Conservation (phyloP, 2,797 vertebrate species). For the Scleropages formosus region DNA sequence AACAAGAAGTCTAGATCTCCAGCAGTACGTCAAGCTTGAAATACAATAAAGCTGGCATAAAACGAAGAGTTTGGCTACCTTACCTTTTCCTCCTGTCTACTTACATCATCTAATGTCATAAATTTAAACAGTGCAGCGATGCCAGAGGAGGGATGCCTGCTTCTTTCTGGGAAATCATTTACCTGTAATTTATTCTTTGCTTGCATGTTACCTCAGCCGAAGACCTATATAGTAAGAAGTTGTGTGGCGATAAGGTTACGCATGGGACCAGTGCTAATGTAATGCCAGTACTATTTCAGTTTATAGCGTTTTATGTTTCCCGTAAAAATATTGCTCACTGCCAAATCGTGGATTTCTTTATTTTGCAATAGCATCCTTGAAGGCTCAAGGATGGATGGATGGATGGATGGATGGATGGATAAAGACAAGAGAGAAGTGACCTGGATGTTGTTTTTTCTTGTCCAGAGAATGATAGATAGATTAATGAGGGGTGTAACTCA, state of each 20-base stretch:
- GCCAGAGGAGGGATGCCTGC: neutral
- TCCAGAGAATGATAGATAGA: neutral
- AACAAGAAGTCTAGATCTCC: neutral
- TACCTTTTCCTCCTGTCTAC: neutral
- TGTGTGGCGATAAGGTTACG: neutral
- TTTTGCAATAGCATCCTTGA: too few relatives aligned
- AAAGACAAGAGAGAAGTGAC: too few relatives aligned
- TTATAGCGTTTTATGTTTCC: neutral
- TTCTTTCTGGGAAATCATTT: neutral
- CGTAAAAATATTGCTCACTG: neutral
- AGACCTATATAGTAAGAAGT: neutral
- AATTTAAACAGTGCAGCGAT: neutral
- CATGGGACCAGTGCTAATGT: neutral
- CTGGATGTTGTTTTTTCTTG: too few relatives aligned
- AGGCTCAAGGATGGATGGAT: too few relatives aligned
- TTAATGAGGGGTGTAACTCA: slow-evolving; percentile 13
- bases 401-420: too few relatives aligned
- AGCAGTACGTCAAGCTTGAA: neutral
- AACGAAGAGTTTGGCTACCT: neutral
- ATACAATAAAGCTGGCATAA: neutral
- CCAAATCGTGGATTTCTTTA: too few relatives aligned
- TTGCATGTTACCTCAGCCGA: neutral
- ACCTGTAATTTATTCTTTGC: neutral
- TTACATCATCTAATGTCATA: neutral
- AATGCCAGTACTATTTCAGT: neutral